Evolutionary conservation across 1,140 invertebrate genomes (phyloP).

Genomic region (Thalassaphorura encarpata): DNA sequence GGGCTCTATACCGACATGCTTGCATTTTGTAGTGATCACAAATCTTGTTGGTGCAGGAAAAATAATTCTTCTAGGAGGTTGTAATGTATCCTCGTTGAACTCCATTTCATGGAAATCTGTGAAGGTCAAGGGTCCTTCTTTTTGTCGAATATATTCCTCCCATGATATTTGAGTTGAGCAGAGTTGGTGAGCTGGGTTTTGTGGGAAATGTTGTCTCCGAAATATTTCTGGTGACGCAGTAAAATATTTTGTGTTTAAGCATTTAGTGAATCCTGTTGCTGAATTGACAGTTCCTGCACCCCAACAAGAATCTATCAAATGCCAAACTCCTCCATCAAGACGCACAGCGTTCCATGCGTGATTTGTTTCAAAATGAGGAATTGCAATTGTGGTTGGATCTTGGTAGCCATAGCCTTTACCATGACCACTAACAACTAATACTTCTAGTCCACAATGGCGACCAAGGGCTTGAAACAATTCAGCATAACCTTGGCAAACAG

Average conservation of each 20-base stretch:
- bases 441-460: background rate
- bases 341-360: conserved; percentile 5
- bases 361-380: background rate
- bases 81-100: background rate
- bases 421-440: background rate
- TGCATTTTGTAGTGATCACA: background rate
- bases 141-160: background rate
- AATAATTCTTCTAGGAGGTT: background rate
- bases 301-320: conserved; percentile 1
- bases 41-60: background rate
- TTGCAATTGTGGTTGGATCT: background rate
- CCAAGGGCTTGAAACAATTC: background rate
- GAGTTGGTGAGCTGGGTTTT: background rate
- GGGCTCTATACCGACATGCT: background rate
- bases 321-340: background rate
- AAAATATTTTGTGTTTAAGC: background rate
- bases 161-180: background rate
- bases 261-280: background rate
- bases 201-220: background rate
- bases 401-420: background rate
- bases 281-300: background rate
- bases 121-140: background rate
- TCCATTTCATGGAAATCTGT: background rate
- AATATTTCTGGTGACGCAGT: background rate
- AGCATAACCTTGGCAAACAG: conserved; percentile 5